Evolutionary conservation across 2,113 vertebrate genomes (phyloP).

Genomic region (Polypterus senegalus): DNA sequence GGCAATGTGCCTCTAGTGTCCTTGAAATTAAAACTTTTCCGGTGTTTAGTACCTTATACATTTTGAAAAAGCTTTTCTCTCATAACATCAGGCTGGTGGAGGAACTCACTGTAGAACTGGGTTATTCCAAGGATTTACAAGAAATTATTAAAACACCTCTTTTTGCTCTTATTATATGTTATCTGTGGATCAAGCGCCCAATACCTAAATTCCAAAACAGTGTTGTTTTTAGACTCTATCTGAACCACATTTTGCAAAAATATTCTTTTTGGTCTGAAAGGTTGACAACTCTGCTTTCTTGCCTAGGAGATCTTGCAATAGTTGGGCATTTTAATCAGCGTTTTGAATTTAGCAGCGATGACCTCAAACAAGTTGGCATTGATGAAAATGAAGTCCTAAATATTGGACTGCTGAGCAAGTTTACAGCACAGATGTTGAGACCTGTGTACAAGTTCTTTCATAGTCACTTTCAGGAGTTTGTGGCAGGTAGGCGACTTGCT

Average conservation of each 20-base stretch:
- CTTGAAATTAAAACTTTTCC: slow-evolving; percentile 24
- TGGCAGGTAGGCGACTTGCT: slow-evolving; percentile 26
- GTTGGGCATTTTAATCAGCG: slow-evolving; percentile 21
- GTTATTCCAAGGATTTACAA: not conserved
- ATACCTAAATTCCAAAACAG: not conserved
- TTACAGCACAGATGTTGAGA: slow-evolving; percentile 33
- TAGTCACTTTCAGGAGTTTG: slow-evolving; percentile 32
- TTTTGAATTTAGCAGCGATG: slow-evolving; percentile 28
- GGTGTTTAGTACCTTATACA: slow-evolving; percentile 23
- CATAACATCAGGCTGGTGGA: not conserved
- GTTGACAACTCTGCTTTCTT: slow-evolving; percentile 15
- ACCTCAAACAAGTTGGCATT: slow-evolving; percentile 23
- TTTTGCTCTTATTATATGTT: slow-evolving; percentile 5
- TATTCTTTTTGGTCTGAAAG: not conserved
- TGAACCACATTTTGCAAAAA: slow-evolving; percentile 9
- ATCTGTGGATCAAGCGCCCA: slow-evolving; percentile 15
- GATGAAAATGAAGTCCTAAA: slow-evolving; percentile 21
- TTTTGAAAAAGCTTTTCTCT: slow-evolving; percentile 23
- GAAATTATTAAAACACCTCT: slow-evolving; percentile 16
- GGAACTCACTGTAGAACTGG: slow-evolving; percentile 8
- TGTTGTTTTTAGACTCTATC: slow-evolving; percentile 16
- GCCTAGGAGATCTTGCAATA: slow-evolving; percentile 32
- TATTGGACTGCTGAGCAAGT: slow-evolving; percentile 31
- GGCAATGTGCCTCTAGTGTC: slow-evolving; percentile 18
- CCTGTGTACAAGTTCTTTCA: slow-evolving; percentile 30